Evolutionary conservation across 2,113 vertebrate genomes (phyloP), one percentile per base, ranked within the genome.

Genomic region (Fregetta grallaria): DNA sequence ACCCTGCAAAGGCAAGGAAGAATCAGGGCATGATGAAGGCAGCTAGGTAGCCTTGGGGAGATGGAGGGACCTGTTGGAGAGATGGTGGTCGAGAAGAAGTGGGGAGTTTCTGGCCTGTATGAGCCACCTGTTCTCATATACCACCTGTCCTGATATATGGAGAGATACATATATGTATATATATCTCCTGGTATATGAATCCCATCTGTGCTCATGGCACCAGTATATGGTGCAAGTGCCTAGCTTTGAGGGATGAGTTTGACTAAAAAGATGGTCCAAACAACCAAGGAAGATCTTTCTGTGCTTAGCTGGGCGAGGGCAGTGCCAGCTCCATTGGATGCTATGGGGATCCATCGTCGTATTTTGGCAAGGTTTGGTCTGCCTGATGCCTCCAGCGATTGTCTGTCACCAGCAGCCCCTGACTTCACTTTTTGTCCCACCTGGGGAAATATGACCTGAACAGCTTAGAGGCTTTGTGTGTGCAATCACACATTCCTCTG

Each of bases 281-380:
- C 5, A 36, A 65, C 15, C 15, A 66, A 44, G 40, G 55, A 77
- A 55, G 40, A 25, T 19, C 45, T 73, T 79, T 65, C 63, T 90
- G 21, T 65, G 14, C 34, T 63, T 63, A 61, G 27, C 10, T 86
- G 68, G 11, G 8, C 0, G 4, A 84, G 18, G 10, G 29, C 20
- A 55, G 32, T 29, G n/a, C 47, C 81, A 68, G 15, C 18, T 86
- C 29, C 34, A 7, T 8, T 30, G 63, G 27, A 13, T 49, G 21
- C 12, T 40, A 13, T 30, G 25, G 25, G 34, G 11, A 59, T 45
- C 56, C 13, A 13, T 58, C 2, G 1, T 12, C 2, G 1, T 16
- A 16, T 90, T 90, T 79, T 88, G 82, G 30, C 40, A 62, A 36
- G 38, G 18, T 73, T 25, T 83, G 18, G 15, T 70, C 50, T 86